Evolutionary conservation across 2,797 vertebrate genomes (phyloP).

Genomic region (Chelon labrosus): DNA sequence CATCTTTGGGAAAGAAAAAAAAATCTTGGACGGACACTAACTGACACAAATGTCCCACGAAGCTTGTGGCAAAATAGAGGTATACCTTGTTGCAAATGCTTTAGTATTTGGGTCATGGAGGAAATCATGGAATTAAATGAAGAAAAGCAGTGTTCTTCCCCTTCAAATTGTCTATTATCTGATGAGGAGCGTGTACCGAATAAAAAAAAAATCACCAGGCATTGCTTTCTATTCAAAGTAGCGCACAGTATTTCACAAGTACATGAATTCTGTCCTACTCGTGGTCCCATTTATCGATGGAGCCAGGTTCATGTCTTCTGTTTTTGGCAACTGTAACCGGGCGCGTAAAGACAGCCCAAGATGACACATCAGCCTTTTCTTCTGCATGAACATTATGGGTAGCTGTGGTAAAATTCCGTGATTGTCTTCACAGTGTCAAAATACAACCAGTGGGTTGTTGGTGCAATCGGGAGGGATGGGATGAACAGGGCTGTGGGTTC

Average conservation of each 20-base stretch:
- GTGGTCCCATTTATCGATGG: constrained; percentile 77
- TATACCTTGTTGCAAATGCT: constrained; percentile 99
- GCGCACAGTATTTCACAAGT: constrained; percentile 82
- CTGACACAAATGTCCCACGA: constrained; percentile 92
- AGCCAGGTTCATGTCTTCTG: constrained; percentile 53
- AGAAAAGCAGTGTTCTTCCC: constrained; percentile 83
- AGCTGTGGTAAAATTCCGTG: constrained; percentile 89
- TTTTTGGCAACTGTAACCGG: constrained; percentile 90
- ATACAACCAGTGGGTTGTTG: constrained; percentile 89
- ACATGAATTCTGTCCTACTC: constrained; percentile 78
- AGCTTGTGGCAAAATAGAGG: constrained; percentile 96
- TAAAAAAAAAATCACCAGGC: constrained; percentile 78
- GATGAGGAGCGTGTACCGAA: constrained; percentile 40
- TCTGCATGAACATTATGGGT: constrained; percentile 62
- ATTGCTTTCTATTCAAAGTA: constrained; percentile 82
- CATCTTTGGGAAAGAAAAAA: constrained; percentile 92
- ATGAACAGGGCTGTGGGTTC: constrained; percentile 66
- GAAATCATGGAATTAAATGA: constrained; percentile 82
- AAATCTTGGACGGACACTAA: constrained; percentile 89
- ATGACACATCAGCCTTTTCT: constrained; percentile 73
- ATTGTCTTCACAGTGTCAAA: constrained; percentile 99
- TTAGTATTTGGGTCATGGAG: constrained; percentile 88
- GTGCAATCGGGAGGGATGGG: constrained; percentile 78
- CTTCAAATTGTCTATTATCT: constrained; percentile 76
- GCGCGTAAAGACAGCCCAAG: constrained; percentile 81